These are phyloP conservation scores for Atta colombica DNA, from an alignment of 1,140 invertebrate species.

Conservation along the genomic window DNA sequence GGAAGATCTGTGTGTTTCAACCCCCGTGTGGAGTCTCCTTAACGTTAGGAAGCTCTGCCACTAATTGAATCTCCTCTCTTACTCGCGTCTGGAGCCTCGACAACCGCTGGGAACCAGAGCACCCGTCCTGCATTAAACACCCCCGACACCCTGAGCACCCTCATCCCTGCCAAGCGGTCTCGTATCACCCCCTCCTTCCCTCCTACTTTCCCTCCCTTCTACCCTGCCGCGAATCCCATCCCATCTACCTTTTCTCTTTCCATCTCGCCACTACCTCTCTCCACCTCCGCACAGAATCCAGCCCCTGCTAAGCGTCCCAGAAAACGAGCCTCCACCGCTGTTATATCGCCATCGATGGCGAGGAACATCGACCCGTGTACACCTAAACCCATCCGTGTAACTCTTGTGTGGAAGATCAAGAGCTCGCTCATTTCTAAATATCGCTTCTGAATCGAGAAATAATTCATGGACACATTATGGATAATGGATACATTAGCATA, in stretches of 20 bases:
- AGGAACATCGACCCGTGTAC: constrained; percentile 64
- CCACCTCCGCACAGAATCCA: constrained; percentile 55
- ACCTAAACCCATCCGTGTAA: constrained; percentile 48
- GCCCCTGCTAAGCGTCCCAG: constrained; percentile 68
- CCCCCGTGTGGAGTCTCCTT: constrained; percentile 84
- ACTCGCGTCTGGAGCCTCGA: constrained; percentile 85
- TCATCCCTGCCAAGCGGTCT: constrained; percentile 84
- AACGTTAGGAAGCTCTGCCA: constrained; percentile 86
- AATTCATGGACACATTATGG: neutral
- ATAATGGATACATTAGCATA: neutral
- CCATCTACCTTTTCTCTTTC: constrained; percentile 67
- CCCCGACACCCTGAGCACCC: constrained; percentile 84
- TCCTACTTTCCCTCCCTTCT: constrained; percentile 52
- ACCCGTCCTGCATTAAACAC: constrained; percentile 86
- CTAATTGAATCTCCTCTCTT: constrained; percentile 86
- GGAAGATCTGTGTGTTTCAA: constrained; percentile 36
- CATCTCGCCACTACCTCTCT: constrained; percentile 56
- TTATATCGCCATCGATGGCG: constrained; percentile 60
- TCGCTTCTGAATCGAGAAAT: constrained; percentile 14
- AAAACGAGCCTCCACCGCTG: constrained; percentile 54
- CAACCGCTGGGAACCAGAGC: constrained; percentile 85
- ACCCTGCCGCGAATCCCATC: constrained; percentile 28
- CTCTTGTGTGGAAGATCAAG: constrained; percentile 37
- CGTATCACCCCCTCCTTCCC: constrained; percentile 77
- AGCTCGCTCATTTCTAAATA: constrained; percentile 49